A percentile compares a stretch with the other conserved stretches of the same genome.
Evolutionary conservation across 2,888 invertebrate species (phyloP).

Genomic region (Clistopyga incitator): DNA sequence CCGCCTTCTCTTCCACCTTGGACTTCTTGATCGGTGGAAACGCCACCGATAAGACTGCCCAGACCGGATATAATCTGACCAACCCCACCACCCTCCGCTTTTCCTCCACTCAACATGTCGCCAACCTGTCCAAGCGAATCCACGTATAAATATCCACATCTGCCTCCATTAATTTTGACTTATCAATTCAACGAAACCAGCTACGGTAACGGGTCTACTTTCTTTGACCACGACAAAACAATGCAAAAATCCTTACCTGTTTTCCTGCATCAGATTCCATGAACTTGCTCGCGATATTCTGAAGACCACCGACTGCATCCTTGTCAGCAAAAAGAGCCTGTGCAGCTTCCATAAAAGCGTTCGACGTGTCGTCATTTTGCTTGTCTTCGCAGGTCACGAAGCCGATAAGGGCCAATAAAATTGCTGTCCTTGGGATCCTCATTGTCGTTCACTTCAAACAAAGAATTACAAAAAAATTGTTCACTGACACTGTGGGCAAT

Average conservation of each 20-base stretch:
- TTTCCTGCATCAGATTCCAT: constrained; percentile 89
- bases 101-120: constrained; percentile 72
- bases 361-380: constrained; percentile 85
- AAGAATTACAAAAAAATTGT: constrained; percentile 28
- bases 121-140: constrained; percentile 66
- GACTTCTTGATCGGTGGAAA: constrained; percentile 68
- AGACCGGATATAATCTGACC: constrained; percentile 81
- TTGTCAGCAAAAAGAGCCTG: constrained; percentile 89
- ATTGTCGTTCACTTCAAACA: constrained; percentile 69
- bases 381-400: constrained; percentile 75
- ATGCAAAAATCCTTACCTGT: constrained; percentile 82
- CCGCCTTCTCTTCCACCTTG: constrained; percentile 61
- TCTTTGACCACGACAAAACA: constrained; percentile 4
- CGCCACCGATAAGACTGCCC: constrained; percentile 75
- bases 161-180: neutral
- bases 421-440: constrained; percentile 74
- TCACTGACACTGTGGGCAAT: neutral
- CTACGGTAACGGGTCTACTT: neutral
- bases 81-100: constrained; percentile 72
- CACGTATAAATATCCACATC: neutral
- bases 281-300: constrained; percentile 88
- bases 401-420: constrained; percentile 75
- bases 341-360: constrained; percentile 89
- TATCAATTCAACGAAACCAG: neutral
- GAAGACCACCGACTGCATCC: constrained; percentile 86